Percentiles rank a stretch among this genome's conserved stretches.
These are phyloP conservation scores for Pseudoatta argentina DNA, from an alignment of 1,140 invertebrate species.

Conservation along the genomic window DNA sequence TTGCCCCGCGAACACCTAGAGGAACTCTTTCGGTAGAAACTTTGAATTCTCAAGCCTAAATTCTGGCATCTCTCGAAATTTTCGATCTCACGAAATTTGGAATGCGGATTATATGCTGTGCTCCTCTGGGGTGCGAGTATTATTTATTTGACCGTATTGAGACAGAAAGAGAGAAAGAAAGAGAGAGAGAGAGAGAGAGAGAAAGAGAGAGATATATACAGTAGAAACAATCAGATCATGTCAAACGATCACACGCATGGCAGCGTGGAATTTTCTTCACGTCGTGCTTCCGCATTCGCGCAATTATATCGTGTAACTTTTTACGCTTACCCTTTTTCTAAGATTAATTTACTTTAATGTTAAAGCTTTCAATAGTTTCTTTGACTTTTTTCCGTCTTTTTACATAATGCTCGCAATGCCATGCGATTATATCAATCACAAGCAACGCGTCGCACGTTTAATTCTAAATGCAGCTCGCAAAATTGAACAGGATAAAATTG, in stretches of 20 bases:
- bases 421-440: slow-evolving; percentile 34
- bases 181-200: background rate
- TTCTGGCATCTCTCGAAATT: background rate
- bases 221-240: background rate
- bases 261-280: slow-evolving; percentile 9
- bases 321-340: slow-evolving; percentile 64
- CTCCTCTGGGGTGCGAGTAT: background rate
- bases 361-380: slow-evolving; percentile 80
- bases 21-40: background rate
- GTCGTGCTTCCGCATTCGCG: slow-evolving; percentile 12
- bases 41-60: background rate
- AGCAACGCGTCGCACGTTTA: slow-evolving; percentile 23
- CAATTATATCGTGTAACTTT: background rate
- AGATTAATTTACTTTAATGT: slow-evolving; percentile 82
- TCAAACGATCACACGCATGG: background rate
- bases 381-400: slow-evolving; percentile 48
- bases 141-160: background rate
- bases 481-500: slow-evolving; percentile 7
- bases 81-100: background rate
- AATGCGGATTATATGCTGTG: background rate
- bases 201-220: background rate
- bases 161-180: background rate
- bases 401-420: slow-evolving; percentile 63
- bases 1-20: background rate
- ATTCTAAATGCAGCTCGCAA: background rate